These are phyloP conservation scores for Hetaerina americana DNA, from an alignment of 1,140 invertebrate species.

Conservation along the genomic window DNA sequence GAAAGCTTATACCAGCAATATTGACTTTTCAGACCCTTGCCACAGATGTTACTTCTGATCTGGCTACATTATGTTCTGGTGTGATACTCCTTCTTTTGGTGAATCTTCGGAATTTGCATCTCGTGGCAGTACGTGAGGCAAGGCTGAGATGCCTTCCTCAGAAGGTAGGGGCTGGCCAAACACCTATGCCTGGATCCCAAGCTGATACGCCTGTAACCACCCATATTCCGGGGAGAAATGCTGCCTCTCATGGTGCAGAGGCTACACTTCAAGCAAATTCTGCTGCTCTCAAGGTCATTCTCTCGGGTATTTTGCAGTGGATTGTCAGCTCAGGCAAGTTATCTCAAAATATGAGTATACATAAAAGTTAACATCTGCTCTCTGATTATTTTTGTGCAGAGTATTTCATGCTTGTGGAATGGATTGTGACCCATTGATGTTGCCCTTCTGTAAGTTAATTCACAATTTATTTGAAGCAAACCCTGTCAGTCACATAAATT, in stretches of 20 bases:
- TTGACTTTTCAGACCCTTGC: constrained; percentile 29
- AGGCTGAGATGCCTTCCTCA: neutral
- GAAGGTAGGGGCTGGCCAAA: neutral
- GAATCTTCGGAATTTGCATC: constrained; percentile 50
- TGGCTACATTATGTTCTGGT: constrained; percentile 52
- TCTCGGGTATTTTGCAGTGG: constrained; percentile 36
- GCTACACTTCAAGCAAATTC: constrained; percentile 19
- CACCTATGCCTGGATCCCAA: neutral
- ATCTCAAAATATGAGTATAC: too few species aligned
- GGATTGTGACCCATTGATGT: too few species aligned
- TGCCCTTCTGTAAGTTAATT: too few species aligned
- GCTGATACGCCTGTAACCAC: neutral
- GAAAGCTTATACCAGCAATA: constrained; percentile 21
- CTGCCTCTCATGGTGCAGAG: constrained; percentile 9
- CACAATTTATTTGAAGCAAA: too few species aligned
- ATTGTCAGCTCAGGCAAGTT: constrained; percentile 31
- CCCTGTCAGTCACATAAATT: too few species aligned
- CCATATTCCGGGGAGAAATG: constrained; percentile 2
- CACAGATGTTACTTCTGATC: constrained; percentile 45
- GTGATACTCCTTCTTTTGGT: constrained; percentile 52
- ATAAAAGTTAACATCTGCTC: too few species aligned
- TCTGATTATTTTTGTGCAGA: too few species aligned
- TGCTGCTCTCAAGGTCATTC: constrained; percentile 34
- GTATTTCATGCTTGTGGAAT: too few species aligned
- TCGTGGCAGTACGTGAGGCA: constrained; percentile 24